Evolutionary conservation across 2,888 invertebrate species (phyloP), one percentile per base, ranked within the genome.

Genomic region (Limnephilus lunatus): DNA sequence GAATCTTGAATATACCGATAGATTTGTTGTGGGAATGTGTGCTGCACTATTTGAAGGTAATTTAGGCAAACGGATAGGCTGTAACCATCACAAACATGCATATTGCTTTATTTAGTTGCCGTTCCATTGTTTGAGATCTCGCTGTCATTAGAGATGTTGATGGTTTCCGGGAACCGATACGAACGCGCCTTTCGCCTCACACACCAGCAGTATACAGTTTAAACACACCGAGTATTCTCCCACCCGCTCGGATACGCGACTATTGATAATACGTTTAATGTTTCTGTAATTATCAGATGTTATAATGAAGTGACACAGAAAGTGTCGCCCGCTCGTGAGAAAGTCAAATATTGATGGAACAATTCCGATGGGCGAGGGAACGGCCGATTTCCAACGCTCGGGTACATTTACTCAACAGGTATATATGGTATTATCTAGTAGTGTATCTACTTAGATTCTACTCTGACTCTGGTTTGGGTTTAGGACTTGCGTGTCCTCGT

Each of bases 321-420:
- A 92, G 87, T 93, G 93, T 93, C 91, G 92, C 91, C 87, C 81
- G 91, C 89, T 85, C 93, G 93, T 93, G 93, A 93, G 93, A 93
- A 93, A 93, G 86, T 85, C 93, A 93, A 93, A 93, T 92, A 93
- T 93, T 93, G 92, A 90, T 93, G 91, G 90, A 91, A 92, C 92
- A 39, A 81, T 91, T 91, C 85, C 81, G 30, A 86, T 68, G 87
- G 91, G 88, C 53, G 87, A 86, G 91, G 87, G 86, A 44, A 81
- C 82, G 85, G 85, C 83, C 81, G 90, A 90, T 90, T 90, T 90
- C 90, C 90, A 83, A 90, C 90, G 48, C 90, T 85, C 25, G 15
- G 83, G 85, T 83, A 90, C 90, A 31, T 81, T n/a, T 68, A 68
- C 68, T 68, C 25, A n/a, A 68, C 68, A 25, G 68, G 25, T 68